A percentile compares a stretch with the other conserved stretches of the same genome.
Evolutionary conservation across 1,140 invertebrate species (phyloP).

Genomic region (Drosophila lacertosa): DNA sequence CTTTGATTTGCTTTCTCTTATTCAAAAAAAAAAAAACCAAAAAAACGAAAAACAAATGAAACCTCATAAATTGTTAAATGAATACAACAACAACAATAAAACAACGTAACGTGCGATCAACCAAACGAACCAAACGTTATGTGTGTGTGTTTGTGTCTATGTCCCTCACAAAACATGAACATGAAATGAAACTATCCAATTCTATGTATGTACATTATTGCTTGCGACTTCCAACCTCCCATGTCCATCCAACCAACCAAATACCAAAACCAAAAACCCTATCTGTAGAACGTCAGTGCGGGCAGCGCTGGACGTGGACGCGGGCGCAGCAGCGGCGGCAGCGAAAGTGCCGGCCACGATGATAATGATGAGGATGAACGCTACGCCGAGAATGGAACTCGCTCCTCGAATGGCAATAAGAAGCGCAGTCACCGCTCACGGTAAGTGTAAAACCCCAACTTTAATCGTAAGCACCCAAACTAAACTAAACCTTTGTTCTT

Average conservation of each 20-base stretch:
- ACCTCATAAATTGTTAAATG: conserved; percentile 63
- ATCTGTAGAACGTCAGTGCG: conserved; percentile 74
- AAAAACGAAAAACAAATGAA: conserved; percentile 57
- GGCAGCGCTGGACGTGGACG: conserved; percentile 68
- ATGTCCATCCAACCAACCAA: conserved; percentile 46
- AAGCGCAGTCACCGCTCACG: conserved; percentile 67
- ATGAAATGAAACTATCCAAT: conserved; percentile 64
- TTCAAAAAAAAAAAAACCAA: conserved; percentile 70
- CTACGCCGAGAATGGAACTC: conserved; percentile 51
- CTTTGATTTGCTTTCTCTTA: conserved; percentile 84
- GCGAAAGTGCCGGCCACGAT: conserved; percentile 58
- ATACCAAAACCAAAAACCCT: conserved; percentile 48
- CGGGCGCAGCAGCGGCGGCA: conserved; percentile 56
- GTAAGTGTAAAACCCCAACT: too few species aligned
- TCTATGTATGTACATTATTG: conserved; percentile 78
- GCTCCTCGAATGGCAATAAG: conserved; percentile 61
- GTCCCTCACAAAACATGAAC: conserved; percentile 59
- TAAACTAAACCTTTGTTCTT: background rate
- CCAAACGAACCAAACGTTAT: conserved; percentile 61
- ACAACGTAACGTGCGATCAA: conserved; percentile 71
- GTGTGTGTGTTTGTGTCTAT: conserved; percentile 55
- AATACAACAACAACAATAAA: conserved; percentile 65
- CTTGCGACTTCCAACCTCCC: conserved; percentile 53
- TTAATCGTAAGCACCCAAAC: too few species aligned
- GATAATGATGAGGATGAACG: conserved; percentile 60